These are phyloP conservation scores for Muraenolepis orangiensis DNA, from an alignment of 2,797 vertebrate species.

Conservation along the genomic window DNA sequence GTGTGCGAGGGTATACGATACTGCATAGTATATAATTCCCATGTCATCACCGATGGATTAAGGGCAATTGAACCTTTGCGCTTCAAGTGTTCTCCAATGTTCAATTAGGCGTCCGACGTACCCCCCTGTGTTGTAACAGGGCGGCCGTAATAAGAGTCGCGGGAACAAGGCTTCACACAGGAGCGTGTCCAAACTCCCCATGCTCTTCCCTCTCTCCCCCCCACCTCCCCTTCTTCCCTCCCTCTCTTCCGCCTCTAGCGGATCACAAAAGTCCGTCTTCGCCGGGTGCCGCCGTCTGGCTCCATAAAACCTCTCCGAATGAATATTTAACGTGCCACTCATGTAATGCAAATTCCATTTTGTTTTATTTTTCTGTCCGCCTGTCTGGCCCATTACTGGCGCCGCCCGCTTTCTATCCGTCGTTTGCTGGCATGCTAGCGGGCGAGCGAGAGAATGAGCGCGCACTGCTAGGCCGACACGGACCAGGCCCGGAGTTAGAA, in stretches of 20 bases:
- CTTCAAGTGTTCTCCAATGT: constrained; percentile 64
- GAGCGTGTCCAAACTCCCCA: constrained; percentile 34
- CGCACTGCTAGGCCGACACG: constrained; percentile 23
- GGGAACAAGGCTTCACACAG: constrained; percentile 61
- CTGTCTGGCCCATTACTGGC: constrained; percentile 49
- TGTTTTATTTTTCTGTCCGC: constrained; percentile 63
- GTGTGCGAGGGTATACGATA: constrained; percentile 10
- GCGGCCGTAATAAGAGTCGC: constrained; percentile 60
- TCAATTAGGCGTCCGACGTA: constrained; percentile 65
- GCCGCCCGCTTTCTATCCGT: background rate
- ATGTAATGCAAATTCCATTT: constrained; percentile 66
- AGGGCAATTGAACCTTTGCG: constrained; percentile 62
- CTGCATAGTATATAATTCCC: constrained; percentile 44
- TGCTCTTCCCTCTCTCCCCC: constrained; percentile 6
- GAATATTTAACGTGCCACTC: constrained; percentile 65
- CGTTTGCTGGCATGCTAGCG: no score
- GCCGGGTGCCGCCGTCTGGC: constrained; percentile 32
- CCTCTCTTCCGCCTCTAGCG: constrained; percentile 40
- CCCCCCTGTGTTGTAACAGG: constrained; percentile 61
- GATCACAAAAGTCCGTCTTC: constrained; percentile 39
- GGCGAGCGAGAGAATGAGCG: no score
- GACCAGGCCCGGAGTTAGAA: constrained; percentile 15
- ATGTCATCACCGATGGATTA: constrained; percentile 53
- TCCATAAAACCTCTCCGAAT: constrained; percentile 60
- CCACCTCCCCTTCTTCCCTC: constrained; percentile 10